A percentile compares a stretch with the other conserved stretches of the same genome.
Evolutionary conservation across 2,888 invertebrate genomes (phyloP).

Genomic region (Nomada fabriciana): DNA sequence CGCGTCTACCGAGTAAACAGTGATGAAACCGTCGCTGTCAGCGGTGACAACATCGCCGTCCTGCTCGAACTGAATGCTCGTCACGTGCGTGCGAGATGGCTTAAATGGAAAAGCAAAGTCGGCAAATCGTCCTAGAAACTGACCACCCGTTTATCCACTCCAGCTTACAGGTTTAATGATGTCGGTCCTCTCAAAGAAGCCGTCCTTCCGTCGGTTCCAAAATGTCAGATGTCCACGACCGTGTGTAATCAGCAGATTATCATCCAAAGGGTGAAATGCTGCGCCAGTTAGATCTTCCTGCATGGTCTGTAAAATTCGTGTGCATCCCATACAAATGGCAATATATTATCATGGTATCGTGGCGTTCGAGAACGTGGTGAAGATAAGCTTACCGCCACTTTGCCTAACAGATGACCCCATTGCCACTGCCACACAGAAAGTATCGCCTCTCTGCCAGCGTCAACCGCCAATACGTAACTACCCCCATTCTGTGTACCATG

Average conservation of each 20-base stretch:
- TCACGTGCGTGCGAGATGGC: slow-evolving; percentile 93
- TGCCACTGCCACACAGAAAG: slow-evolving; percentile 98
- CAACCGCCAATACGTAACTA: slow-evolving; percentile 95
- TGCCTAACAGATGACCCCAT: slow-evolving; percentile 96
- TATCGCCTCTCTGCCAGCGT: slow-evolving; percentile 95
- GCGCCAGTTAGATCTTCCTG: slow-evolving; percentile 95
- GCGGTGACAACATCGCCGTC: slow-evolving; percentile 97
- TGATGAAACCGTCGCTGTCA: slow-evolving; percentile 96
- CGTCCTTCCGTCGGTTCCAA: slow-evolving; percentile 96
- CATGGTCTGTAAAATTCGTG: slow-evolving; percentile 88
- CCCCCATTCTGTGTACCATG: slow-evolving; percentile 90
- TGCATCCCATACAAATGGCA: background rate
- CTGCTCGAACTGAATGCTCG: slow-evolving; percentile 95
- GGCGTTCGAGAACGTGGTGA: background rate
- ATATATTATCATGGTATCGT: background rate
- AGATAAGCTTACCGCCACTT: slow-evolving; percentile 93
- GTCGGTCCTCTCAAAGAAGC: slow-evolving; percentile 95
- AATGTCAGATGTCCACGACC: slow-evolving; percentile 96
- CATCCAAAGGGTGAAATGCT: slow-evolving; percentile 95
- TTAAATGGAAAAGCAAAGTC: slow-evolving; percentile 80
- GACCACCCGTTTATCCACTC: background rate
- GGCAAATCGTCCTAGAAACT: background rate
- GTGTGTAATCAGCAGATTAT: slow-evolving; percentile 95
- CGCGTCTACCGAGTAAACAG: slow-evolving; percentile 95
- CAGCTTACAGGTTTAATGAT: slow-evolving; percentile 91